phyloP scores from a whole-genome alignment of 2,888 invertebrate species.

The Silvanus unidentatus region DNA sequence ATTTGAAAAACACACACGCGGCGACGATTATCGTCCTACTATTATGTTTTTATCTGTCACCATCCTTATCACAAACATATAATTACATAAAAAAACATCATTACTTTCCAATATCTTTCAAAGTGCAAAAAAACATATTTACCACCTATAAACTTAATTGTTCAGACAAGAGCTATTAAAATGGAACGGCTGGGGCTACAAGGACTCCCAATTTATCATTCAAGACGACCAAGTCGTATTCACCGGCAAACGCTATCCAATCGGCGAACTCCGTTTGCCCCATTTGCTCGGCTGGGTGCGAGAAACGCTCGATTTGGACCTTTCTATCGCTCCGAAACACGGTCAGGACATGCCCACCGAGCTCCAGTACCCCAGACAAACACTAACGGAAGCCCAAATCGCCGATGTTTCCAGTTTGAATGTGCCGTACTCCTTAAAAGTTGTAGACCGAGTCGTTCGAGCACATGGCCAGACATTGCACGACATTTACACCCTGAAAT shows the following conservation, averaged over 20 bases:
- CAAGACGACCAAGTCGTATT: constrained; percentile 66
- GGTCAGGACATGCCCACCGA: constrained; percentile 50
- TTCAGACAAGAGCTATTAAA: constrained; percentile 83
- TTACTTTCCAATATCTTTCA: too few species aligned
- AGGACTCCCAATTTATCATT: constrained; percentile 80
- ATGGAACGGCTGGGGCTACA: constrained; percentile 99
- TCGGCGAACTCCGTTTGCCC: constrained; percentile 68
- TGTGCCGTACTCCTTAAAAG: constrained; percentile 60
- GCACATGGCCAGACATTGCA: constrained; percentile 91
- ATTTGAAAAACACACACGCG: too few species aligned
- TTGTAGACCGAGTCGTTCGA: constrained; percentile 74
- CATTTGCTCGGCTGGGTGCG: constrained; percentile 76
- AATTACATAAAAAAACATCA: too few species aligned
- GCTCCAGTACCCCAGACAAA: constrained; percentile 60
- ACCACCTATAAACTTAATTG: too few species aligned
- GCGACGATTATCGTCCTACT: too few species aligned
- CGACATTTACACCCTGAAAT: constrained; percentile 75
- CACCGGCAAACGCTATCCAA: constrained; percentile 71
- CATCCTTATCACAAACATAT: too few species aligned
- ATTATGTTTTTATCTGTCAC: too few species aligned
- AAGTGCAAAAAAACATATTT: too few species aligned
- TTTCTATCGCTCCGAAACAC: constrained; percentile 49
- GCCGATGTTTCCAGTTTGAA: constrained; percentile 51
- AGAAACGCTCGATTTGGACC: constrained; percentile 63
- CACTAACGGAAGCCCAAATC: constrained; percentile 56